phyloP scores from a whole-genome alignment of 2,113 vertebrate species.

The Zosterops borbonicus region DNA sequence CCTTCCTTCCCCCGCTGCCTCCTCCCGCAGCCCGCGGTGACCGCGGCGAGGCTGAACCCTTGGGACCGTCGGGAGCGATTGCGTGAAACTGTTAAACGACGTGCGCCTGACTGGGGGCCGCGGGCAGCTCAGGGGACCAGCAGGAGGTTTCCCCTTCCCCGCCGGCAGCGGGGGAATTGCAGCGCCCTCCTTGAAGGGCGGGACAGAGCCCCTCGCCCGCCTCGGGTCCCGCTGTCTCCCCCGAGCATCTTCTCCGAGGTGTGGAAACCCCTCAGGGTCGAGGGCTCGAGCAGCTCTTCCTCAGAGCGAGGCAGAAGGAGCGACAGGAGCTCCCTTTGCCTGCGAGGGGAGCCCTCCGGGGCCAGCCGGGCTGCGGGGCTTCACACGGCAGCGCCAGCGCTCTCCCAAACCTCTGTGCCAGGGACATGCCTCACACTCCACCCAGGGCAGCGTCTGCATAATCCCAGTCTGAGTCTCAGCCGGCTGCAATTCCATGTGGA shows the following conservation, averaged over 20 bases:
- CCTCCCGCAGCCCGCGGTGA: no score
- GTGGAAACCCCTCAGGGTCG: not conserved
- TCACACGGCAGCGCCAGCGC: accelerated
- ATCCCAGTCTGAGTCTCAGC: not conserved
- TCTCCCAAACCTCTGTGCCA: accelerated
- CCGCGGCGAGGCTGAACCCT: not conserved
- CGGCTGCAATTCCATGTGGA: not conserved
- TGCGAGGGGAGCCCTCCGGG: not conserved
- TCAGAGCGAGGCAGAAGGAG: not conserved
- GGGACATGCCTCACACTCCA: not conserved
- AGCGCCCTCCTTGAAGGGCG: not conserved
- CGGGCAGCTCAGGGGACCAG: not conserved
- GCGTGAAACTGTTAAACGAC: not conserved
- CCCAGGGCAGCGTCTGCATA: accelerated
- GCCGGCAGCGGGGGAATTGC: not conserved
- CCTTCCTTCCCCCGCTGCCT: not conserved
- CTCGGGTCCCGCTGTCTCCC: not conserved
- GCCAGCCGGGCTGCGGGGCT: not conserved
- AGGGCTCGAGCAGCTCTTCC: not conserved
- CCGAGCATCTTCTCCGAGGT: not conserved
- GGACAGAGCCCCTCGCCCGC: not conserved
- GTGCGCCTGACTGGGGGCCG: not conserved
- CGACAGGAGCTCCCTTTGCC: accelerated
- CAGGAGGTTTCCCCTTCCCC: not conserved
- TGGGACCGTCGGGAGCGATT: not conserved